Base-by-base conservation (phyloP, 2,888 invertebrate genomes). In the Nasonovia ribisnigri region DNA sequence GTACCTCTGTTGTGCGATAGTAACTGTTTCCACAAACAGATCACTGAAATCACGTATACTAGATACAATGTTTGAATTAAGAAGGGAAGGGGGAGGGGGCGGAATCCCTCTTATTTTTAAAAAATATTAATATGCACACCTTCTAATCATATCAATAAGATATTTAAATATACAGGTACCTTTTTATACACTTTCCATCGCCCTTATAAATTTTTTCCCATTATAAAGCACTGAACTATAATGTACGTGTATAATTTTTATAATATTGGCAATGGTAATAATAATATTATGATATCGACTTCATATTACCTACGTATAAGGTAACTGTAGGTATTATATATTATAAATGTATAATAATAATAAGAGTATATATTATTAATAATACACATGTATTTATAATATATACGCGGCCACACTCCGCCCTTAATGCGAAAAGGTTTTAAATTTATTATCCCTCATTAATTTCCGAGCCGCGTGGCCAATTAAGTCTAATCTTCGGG, bases 401-500 rank as follows among this genome's bases (percentile, higher is more conserved):
- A 77, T 26, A 16, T 5, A 8, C 43, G 20, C 29, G 16, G 16
- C n/a, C 5, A 42, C 77, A 29, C 36, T 51, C 77, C 54, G 54
- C 54, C 42, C 51, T 26, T 54, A 29, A 57, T 36, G 57, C 84
- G 57, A 46, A 54, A 92, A 57, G 60, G 84, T 84, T 93, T 89
- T 88, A 84, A 89, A 93, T 93, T 93, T 93, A 93, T 93, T 84
- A 89, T 89, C 88, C 84, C 57, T 88, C 88, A 84, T 93, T 93
- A 93, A 84, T 93, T 46, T 16, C 51, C 89, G 46, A 86, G 86
- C 57, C 60, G 24, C 86, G 89, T 46, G 46, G 36, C 92, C 92
- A 93, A 93, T 93, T 93, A 93, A 89, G 67, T 93, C 67, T 88
- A 89, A 93, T 93, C 92, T 93, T 89, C 54, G 46, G 89, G 89